Base-by-base conservation (phyloP, 2,888 invertebrate species). In the Trichogramma dendrolimi region DNA sequence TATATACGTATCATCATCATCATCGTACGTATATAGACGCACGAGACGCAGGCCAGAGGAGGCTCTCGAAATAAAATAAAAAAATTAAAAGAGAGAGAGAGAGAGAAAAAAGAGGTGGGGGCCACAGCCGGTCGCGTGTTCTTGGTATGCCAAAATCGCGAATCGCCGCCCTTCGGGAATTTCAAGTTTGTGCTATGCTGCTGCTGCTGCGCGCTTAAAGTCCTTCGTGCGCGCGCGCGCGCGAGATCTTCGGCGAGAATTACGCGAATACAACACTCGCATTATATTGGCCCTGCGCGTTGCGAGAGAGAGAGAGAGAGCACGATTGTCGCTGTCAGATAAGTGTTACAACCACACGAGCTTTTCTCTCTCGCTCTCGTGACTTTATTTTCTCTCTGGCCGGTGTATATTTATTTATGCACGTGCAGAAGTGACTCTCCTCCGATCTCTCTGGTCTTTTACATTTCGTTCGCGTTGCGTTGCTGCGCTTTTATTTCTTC, bases 241-340 rank as follows among this genome's bases (percentile, higher is more conserved):
- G 47, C n/a, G 48, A 48, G 48, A 48, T 4, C 48, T 14, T 14
- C 11, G 27, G 14, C 11, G 11, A 11, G 11, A 14, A 48, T 48
- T 14, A 5, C 27, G 48, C 62, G 56, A 64, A 62, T 58, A 65
- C 64, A 10, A 40, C 55, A 63, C 47, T 52, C 60, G 55, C 54
- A 60, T 55, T n/a, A 39, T 39, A n/a, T 4, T 8, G 55, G 7
- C 47, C 46, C 7, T 40, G 58, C 61, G 46, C 58, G 47, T 47
- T 50, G 55, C 48, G 41, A 44, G 48, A 14, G 54, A 46, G 43
- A 43, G 49, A 10, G 48, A 52, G 43, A 53, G 62, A 6, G 48
- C 48, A 48, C 48, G 10, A 49, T 41, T 2, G 27, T 3, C 27
- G 27, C 27, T 27, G 27, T 27, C 27, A 27, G 27, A 27, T 27